phyloP scores from a whole-genome alignment of 2,797 vertebrate species.

The Sebastes variabilis region DNA sequence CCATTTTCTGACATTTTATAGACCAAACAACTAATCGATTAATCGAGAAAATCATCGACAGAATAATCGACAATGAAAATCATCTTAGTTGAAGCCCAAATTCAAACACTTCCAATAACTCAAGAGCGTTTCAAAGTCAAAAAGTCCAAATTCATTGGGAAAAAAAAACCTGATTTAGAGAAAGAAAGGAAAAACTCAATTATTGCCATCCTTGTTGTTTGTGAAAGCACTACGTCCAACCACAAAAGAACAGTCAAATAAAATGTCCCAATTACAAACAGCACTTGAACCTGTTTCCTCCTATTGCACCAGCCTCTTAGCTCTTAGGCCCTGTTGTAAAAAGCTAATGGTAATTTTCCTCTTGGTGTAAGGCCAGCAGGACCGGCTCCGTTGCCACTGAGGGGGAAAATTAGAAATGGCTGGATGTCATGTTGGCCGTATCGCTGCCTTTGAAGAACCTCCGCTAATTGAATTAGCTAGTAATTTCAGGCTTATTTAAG shows the following conservation, averaged over 20 bases:
- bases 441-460: slow-evolving; percentile 65
- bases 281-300: slow-evolving; percentile 45
- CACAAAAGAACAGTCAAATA: neutral
- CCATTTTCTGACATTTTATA: too few species aligned
- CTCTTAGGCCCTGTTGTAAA: slow-evolving; percentile 37
- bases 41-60: rapidly evolving
- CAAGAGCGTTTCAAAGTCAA: too few species aligned
- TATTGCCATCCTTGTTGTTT: neutral
- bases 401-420: slow-evolving; percentile 72
- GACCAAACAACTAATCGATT: too few species aligned
- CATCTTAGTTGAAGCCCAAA: neutral
- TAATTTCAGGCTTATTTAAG: slow-evolving; percentile 72
- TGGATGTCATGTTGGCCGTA: slow-evolving; percentile 57
- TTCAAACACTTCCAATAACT: too few species aligned
- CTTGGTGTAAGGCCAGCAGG: slow-evolving; percentile 53
- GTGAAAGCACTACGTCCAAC: neutral
- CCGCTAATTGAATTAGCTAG: slow-evolving; percentile 73
- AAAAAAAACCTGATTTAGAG: neutral
- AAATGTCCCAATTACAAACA: slow-evolving; percentile 3
- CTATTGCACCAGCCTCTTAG: slow-evolving; percentile 57
- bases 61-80: too few species aligned
- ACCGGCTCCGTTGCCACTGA: slow-evolving; percentile 49
- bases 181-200: neutral
- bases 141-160: too few species aligned
- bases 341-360: slow-evolving; percentile 56